phyloP scores from a whole-genome alignment of 2,888 invertebrate species.

The Miltochrista miniata region DNA sequence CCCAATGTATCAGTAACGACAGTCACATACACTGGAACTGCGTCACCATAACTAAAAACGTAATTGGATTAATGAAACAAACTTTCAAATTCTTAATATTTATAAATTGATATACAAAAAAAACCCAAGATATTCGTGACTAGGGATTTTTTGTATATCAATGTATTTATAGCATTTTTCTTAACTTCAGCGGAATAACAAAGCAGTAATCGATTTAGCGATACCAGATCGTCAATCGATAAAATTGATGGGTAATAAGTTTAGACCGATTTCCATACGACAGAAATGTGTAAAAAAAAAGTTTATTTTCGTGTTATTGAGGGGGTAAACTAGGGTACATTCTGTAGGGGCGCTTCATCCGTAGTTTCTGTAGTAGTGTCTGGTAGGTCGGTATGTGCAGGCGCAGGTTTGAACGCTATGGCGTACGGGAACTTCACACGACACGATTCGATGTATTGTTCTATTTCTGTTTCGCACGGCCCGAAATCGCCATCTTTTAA shows the following conservation, averaged over 20 bases:
- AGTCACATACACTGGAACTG: too few relatives aligned
- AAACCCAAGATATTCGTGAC: too few relatives aligned
- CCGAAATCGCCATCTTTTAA: slow-evolving; percentile 93
- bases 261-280: slow-evolving; percentile 28
- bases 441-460: slow-evolving; percentile 89
- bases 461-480: slow-evolving; percentile 86
- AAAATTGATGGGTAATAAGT: slow-evolving; percentile 19
- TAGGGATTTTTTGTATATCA: too few relatives aligned
- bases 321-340: slow-evolving; percentile 4
- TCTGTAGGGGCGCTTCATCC: slow-evolving; percentile 45
- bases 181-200: slow-evolving; percentile 33
- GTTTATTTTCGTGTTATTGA: slow-evolving; percentile 17
- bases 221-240: slow-evolving; percentile 10
- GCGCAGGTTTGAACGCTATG: slow-evolving; percentile 86
- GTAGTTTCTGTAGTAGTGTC: slow-evolving; percentile 23
- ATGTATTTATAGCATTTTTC: background rate
- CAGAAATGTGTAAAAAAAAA: slow-evolving; percentile 49
- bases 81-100: too few relatives aligned
- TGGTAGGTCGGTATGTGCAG: slow-evolving; percentile 47
- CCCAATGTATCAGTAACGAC: too few relatives aligned
- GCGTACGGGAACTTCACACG: slow-evolving; percentile 91
- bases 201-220: slow-evolving; percentile 21
- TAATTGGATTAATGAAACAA: too few relatives aligned
- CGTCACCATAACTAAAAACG: too few relatives aligned
- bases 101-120: too few relatives aligned